Percentiles rank a stretch among this genome's conserved stretches.
Conservation (phyloP, 1,140 invertebrate species). For the Aplysia californica region DNA sequence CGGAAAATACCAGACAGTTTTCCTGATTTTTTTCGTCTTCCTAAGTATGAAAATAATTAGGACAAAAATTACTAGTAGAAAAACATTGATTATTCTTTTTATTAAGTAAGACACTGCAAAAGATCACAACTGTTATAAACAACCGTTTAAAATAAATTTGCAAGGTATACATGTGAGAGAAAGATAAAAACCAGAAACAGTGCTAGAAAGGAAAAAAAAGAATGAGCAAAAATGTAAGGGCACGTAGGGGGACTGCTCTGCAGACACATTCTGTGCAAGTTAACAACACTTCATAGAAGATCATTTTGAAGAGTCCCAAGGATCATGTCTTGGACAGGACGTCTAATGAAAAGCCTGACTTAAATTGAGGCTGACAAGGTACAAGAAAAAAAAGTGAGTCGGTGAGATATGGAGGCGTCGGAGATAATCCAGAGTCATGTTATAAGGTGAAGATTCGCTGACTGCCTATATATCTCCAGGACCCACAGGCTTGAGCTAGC, state of each 20-base stretch:
- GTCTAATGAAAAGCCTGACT: too few species aligned
- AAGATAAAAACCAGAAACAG: too few species aligned
- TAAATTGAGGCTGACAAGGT: neutral
- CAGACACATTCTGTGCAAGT: neutral
- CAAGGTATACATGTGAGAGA: too few species aligned
- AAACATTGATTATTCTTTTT: neutral
- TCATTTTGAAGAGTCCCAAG: too few species aligned
- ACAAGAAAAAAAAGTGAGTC: neutral
- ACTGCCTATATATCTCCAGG: too few species aligned
- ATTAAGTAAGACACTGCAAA: too few species aligned
- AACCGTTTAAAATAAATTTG: too few species aligned
- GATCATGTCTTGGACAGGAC: too few species aligned
- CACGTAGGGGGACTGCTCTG: neutral
- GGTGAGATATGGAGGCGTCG: neutral
- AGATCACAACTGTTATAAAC: too few species aligned
- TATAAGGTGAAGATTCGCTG: too few species aligned
- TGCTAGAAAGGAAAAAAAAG: neutral
- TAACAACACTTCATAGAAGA: neutral
- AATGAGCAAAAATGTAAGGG: neutral
- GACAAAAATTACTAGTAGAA: neutral
- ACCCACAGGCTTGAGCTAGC: too few species aligned
- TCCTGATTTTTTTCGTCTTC: conserved; percentile 15
- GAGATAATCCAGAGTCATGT: too few species aligned
- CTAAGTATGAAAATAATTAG: neutral
- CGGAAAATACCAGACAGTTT: neutral